Evolutionary conservation across 2,113 vertebrate species (phyloP).

Genomic region (Kobus ellipsiprymnus): DNA sequence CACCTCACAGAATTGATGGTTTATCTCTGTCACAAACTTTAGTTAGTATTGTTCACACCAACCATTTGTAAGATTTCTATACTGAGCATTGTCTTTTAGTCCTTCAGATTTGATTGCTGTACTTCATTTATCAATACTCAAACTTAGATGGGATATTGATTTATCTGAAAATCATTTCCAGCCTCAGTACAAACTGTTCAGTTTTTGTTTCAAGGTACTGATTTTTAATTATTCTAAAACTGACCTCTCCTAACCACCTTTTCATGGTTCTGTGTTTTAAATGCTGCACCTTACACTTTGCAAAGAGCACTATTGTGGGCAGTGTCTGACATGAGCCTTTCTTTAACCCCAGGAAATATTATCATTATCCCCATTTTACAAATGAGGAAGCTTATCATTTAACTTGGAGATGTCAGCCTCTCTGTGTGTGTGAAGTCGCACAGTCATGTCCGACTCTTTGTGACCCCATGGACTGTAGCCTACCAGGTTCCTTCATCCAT

Average conservation of each 20-base stretch:
- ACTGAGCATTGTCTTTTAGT: not conserved
- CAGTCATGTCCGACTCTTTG: too few species aligned
- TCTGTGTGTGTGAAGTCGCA: not conserved
- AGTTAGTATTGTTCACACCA: not conserved
- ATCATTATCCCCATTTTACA: not conserved
- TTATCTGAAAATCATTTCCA: not conserved
- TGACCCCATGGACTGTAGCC: too few species aligned
- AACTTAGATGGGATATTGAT: not conserved
- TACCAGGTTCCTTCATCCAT: too few species aligned
- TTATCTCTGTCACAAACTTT: not conserved
- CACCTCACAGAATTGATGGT: not conserved
- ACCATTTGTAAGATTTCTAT: not conserved
- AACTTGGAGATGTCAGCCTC: not conserved
- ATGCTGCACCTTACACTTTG: not conserved
- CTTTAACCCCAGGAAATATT: not conserved
- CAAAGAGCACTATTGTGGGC: not conserved
- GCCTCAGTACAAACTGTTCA: not conserved
- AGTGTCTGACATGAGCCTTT: not conserved
- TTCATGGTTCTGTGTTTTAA: not conserved
- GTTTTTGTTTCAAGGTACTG: not conserved
- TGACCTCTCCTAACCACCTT: not conserved
- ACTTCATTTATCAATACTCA: not conserved
- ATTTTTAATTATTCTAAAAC: conserved; percentile 25
- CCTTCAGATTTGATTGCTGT: not conserved
- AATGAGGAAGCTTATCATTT: not conserved